These are phyloP conservation scores for Agonopterix alstromeriana DNA, from an alignment of 2,888 invertebrate species.

Conservation along the genomic window DNA sequence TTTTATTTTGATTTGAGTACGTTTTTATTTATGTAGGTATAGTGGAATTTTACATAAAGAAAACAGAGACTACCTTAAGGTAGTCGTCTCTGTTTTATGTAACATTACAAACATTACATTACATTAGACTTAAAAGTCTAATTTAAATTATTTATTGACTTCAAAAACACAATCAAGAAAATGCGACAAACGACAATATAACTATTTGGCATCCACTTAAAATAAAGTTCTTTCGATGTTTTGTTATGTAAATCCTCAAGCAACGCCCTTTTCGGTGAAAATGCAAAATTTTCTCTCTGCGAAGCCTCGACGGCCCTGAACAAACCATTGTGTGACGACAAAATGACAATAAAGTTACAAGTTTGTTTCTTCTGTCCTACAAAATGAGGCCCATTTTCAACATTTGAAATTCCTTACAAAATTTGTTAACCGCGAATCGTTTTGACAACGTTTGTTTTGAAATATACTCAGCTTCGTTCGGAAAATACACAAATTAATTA, in stretches of 20 bases:
- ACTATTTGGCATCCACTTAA: constrained; percentile 1
- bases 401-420: constrained; percentile 27
- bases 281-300: constrained; percentile 8
- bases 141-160: no score
- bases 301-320: constrained; percentile 7
- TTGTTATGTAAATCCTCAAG: constrained; percentile 12
- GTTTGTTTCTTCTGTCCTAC: constrained; percentile 16
- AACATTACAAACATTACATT: no score
- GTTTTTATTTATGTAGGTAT: no score
- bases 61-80: no score
- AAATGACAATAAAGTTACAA: constrained; percentile 17
- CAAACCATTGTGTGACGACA: constrained; percentile 13
- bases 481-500: no score
- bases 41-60: no score
- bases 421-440: constrained; percentile 29
- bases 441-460: constrained; percentile 11
- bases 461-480: no score
- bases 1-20: no score
- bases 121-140: no score
- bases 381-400: constrained; percentile 25
- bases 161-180: no score
- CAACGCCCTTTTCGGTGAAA: constrained; percentile 6
- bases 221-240: background rate
- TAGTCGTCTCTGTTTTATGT: no score
- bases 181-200: background rate